These are phyloP conservation scores for Allygus modestus DNA, from an alignment of 2,888 invertebrate genomes.

Conservation along the genomic window DNA sequence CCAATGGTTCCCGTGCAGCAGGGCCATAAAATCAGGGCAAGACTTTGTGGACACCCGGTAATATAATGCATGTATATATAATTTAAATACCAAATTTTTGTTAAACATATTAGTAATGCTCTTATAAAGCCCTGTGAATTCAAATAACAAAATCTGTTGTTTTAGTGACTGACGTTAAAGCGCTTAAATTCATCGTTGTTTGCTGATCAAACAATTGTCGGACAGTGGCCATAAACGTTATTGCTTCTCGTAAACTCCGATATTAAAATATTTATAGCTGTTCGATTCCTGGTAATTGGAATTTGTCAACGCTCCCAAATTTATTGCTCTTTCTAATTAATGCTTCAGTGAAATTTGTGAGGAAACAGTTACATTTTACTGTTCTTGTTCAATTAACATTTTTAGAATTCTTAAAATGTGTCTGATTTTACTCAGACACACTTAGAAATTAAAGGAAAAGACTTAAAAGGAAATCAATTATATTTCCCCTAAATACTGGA, in stretches of 20 bases:
- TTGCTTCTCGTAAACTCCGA: constrained; percentile 24
- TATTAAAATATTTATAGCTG: constrained; percentile 40
- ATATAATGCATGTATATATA: too few species aligned
- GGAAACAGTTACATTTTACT: not conserved
- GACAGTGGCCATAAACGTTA: constrained; percentile 31
- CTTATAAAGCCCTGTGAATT: not conserved
- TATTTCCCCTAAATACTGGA: too few species aligned
- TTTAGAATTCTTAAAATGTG: too few species aligned
- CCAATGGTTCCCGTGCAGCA: too few species aligned
- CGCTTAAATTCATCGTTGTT: constrained; percentile 16
- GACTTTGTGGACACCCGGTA: too few species aligned
- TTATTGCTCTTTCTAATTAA: constrained; percentile 29
- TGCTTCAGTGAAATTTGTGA: not conserved
- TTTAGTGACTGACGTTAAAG: constrained; percentile 11
- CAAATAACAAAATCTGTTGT: constrained; percentile 12
- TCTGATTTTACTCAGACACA: too few species aligned
- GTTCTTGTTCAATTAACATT: too few species aligned
- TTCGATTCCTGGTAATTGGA: constrained; percentile 45
- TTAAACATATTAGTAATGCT: too few species aligned
- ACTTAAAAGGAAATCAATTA: too few species aligned
- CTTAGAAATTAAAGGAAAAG: too few species aligned
- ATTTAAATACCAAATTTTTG: too few species aligned
- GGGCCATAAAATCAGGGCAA: too few species aligned
- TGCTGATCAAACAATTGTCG: constrained; percentile 41
- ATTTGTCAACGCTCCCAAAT: constrained; percentile 31